Base-by-base conservation (phyloP, 1,140 invertebrate species). In the Drosophila trapezifrons region DNA sequence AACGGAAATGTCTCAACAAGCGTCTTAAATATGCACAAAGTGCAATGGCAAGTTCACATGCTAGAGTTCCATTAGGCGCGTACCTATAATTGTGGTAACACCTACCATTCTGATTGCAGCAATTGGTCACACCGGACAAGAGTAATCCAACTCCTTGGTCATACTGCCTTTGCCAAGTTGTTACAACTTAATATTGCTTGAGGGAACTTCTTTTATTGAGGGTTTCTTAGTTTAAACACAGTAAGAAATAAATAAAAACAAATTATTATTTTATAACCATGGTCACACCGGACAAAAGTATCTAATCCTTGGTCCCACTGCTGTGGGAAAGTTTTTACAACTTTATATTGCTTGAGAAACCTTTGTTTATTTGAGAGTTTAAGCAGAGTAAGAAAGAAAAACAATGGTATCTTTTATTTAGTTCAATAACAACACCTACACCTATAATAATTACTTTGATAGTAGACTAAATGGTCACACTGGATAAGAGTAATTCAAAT, bases 1-100 rank as follows among this genome's bases (percentile, higher is more conserved):
- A 72, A 52, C 84, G 83, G 82, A 86, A 86, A 87, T 86, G 79
- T 83, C 63, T 49, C 81, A 76, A 86, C 71, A 83, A 79, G 57
- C 74, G 56, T 52, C 55, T 49, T 78, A 81, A 77, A 77, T 77
- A 46, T 40, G 62, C 71, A 47, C 25, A 52, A 27, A 18, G 32
- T 29, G 7, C 47, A 65, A 85, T 51, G 75, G 47, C 66, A 20
- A 2, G 13, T n/a, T 37, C n/a, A 54, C 80, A 84, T 64, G 81
- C 77, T 8, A 83, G 25, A 35, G 27, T 27, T 25, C 22, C 32
- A 51, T 73, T 73, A 51, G 51, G 37, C 10, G 20, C 10, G 13
- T 40, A 13, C 45, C 54, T 29, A 37, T 73, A 37, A 72, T 22
- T 49, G 45, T 43, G 37, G 18, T 56, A 52, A 55, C 51, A 70